Conservation (phyloP, 2,888 invertebrate species). For the Toxonevra muliebris region DNA sequence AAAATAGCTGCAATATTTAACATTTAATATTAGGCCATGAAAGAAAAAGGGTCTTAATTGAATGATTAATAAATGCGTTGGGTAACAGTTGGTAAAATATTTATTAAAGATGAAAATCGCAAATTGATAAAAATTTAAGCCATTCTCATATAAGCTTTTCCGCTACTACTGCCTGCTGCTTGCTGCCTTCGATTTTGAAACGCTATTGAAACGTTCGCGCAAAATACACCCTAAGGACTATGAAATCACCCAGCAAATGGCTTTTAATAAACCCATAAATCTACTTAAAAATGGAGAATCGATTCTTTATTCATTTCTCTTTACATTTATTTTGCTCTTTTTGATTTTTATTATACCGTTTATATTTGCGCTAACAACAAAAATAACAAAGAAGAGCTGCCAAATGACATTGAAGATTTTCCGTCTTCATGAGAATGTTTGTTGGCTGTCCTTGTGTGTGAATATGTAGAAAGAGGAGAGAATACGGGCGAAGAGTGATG, state of each 20-base stretch:
- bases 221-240: slow-evolving; percentile 19
- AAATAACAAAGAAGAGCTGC: too few species aligned
- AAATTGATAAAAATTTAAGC: not conserved
- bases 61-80: slow-evolving; percentile 19
- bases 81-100: slow-evolving; percentile 23
- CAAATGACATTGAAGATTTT: too few species aligned
- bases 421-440: too few species aligned
- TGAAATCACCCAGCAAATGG: slow-evolving; percentile 20
- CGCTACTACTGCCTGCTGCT: not conserved
- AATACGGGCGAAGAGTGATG: too few species aligned
- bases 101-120: slow-evolving; percentile 1
- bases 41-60: slow-evolving; percentile 19
- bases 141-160: not conserved
- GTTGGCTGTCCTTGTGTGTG: too few species aligned
- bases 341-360: too few species aligned
- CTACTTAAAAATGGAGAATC: slow-evolving; percentile 18
- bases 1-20: slow-evolving; percentile 13
- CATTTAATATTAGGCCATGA: slow-evolving; percentile 1
- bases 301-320: slow-evolving; percentile 6
- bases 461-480: too few species aligned
- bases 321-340: not conserved
- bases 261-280: slow-evolving; percentile 27
- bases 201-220: not conserved
- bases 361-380: not conserved
- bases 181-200: not conserved